Percentiles rank a stretch among this genome's conserved stretches.
phyloP scores from a whole-genome alignment of 2,113 vertebrate species.

The Protobothrops flavoviridis region DNA sequence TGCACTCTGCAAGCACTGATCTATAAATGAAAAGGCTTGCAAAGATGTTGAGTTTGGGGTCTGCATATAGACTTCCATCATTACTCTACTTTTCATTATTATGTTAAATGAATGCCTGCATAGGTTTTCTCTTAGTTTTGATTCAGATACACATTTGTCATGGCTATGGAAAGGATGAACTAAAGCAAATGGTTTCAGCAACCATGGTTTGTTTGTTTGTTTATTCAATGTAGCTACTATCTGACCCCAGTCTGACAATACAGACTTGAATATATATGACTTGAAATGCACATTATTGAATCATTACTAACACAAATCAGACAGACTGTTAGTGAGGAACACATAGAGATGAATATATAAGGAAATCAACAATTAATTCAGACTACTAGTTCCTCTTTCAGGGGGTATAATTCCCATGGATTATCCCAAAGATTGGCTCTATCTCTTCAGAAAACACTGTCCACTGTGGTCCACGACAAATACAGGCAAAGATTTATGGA shows the following conservation, averaged over 20 bases:
- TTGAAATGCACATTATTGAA: background rate
- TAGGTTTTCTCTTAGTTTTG: background rate
- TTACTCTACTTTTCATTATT: background rate
- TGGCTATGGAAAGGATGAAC: background rate
- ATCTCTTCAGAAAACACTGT: background rate
- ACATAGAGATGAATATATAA: background rate
- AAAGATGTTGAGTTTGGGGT: background rate
- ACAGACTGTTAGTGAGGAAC: background rate
- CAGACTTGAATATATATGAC: background rate
- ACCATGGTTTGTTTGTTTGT: background rate
- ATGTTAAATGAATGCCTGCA: background rate
- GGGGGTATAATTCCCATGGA: background rate
- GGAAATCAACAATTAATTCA: background rate
- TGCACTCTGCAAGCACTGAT: too few relatives aligned
- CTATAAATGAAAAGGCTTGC: background rate
- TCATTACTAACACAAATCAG: background rate
- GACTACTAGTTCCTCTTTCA: background rate
- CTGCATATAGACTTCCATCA: background rate
- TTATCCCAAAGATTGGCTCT: background rate
- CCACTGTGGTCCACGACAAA: background rate
- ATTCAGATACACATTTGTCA: background rate
- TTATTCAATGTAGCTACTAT: background rate
- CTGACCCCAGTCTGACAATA: background rate
- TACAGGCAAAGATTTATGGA: background rate
- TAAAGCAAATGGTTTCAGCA: background rate